Evolutionary conservation across 2,797 vertebrate species (phyloP), one percentile per base, ranked within the genome.

Genomic region (Chrysocyon brachyurus): DNA sequence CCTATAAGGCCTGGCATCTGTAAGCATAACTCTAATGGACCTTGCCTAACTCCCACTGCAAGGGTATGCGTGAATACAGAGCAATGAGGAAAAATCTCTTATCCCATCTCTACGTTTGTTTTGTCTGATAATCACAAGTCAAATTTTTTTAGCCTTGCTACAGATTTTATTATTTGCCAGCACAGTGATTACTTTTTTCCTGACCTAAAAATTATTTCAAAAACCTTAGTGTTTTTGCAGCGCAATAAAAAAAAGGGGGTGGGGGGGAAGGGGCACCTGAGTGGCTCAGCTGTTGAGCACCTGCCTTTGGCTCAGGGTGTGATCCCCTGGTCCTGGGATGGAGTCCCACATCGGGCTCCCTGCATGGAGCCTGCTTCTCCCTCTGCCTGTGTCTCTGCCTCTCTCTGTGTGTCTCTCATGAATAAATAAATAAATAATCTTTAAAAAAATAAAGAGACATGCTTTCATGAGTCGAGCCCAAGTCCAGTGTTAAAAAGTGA

Each of bases 121-220:
- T 64, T 36, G 19, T 49, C 15, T 72, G 33, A 17, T 8, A 89
- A 0, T 28, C 89, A 7, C 40, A 83, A 78, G 54, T 6, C 4
- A 85, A 85, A 31, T 82, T 91, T 57, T 28, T 92, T 17, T 86
- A 46, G 11, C 16, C 5, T 97, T 87, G 40, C 57, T 72, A 12
- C 72, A 94, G 81, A 5, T 63, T 86, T 94, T 82, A 49, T 72
- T 72, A 49, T 95, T 63, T 90, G 49, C 73, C 59, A 57, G 33
- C 94, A 77, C 87, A 46, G 86, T 79, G 28, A 56, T 84, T 12
- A 0, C 16, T 72, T 88, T 3, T 82, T 94, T 75, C 4, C 66
- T 84, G 93, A 61, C 19, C 56, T 68, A 95, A 96, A 68, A 0
- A 24, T 22, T 85, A 7, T 61, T 87, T 63, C 22, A 28, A 70